Evolutionary conservation across 2,797 vertebrate genomes (phyloP).

Genomic region (Spheniscus humboldti): DNA sequence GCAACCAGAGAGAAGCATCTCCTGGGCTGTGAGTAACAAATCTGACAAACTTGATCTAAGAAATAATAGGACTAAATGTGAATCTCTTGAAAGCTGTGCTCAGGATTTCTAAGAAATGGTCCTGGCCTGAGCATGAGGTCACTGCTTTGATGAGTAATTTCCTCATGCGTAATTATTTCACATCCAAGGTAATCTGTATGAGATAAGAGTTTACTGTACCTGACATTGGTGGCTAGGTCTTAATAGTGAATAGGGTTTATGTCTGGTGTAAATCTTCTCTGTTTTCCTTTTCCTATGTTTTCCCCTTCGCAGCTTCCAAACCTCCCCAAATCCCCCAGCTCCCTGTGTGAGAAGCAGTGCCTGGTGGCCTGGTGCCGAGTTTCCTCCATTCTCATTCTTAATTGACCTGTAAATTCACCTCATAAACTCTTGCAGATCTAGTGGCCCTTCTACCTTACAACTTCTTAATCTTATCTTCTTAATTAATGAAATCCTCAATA

Average conservation of each 20-base stretch:
- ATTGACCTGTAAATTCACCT: not conserved
- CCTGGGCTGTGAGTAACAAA: not conserved
- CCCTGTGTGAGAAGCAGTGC: not conserved
- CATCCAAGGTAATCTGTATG: not conserved
- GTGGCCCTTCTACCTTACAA: not conserved
- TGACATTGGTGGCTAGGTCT: not conserved
- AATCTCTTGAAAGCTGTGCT: not conserved
- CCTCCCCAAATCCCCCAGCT: not conserved
- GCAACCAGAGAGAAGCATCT: not conserved
- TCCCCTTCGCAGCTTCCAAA: not conserved
- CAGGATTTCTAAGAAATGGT: not conserved
- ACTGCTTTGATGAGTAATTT: not conserved
- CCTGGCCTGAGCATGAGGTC: fast-evolving
- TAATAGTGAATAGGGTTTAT: not conserved
- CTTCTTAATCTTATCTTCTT: not conserved
- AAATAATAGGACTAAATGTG: not conserved
- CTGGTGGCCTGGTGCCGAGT: not conserved
- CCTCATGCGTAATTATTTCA: not conserved
- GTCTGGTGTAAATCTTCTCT: not conserved
- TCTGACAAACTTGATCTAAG: not conserved
- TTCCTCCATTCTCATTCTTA: not conserved
- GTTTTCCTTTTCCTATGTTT: not conserved
- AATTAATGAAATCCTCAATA: not conserved
- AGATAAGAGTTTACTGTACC: not conserved
- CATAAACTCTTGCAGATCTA: not conserved